Base-by-base conservation (phyloP, 2,797 vertebrate species). In the Clarias fuscus region DNA sequence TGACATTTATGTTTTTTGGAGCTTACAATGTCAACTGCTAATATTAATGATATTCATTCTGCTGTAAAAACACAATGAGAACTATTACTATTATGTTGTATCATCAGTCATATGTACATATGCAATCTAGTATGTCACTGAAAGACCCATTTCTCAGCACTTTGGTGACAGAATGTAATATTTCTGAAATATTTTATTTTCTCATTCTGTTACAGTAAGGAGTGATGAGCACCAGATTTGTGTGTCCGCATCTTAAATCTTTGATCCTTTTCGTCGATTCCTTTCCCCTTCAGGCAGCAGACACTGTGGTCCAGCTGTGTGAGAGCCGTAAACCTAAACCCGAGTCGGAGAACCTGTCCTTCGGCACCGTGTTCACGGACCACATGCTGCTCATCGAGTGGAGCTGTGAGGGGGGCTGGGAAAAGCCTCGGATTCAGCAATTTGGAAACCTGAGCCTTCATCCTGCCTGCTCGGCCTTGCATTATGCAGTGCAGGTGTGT, bases 321-420 rank as follows among this genome's bases (percentile, higher is more conserved):
- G 90, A 93, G 0, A 77, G 85, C 0, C 93, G 89, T 14, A 96
- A 96, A 80, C 86, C 93, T 77, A 97, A 96, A 62, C 96, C 95
- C 0, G 95, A 96, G 0, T 88, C 93, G 0, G 87, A 30, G 7
- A 91, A 89, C 53, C 89, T 95, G 59, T 91, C 93, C 17, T 99
- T 98, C 48, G 97, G 98, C 83, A 91, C 93, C 0, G 92, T 94
- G 76, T 99, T 98, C 93, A 98, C 97, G 0, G 97, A 99, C 91
- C 97, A 98, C 93, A 99, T 99, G 97, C 88, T 99, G 90, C 95
- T 87, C 7, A 92, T 98, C 20, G 95, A 97, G 89, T 99, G 98
- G 98, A 96, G 93, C 20, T 86, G 22, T 0, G 87, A 90, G 2
- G 95, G 91, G 5, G 98, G 98, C 70, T 99, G 98, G 98, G 93